phyloP scores from a whole-genome alignment of 2,888 invertebrate species.

The Sminthurinus aureus region DNA sequence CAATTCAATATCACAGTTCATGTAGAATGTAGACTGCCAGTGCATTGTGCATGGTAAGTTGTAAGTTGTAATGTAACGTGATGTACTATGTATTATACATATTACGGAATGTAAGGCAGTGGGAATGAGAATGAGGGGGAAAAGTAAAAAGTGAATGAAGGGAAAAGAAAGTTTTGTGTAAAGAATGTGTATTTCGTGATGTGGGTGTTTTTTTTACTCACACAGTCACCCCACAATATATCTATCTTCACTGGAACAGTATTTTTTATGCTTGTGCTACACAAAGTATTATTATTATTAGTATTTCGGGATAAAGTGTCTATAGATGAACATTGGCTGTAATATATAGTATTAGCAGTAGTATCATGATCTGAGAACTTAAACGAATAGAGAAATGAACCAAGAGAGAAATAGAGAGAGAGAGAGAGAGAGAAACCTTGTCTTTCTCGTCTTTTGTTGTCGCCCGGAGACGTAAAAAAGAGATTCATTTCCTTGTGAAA shows the following conservation, averaged over 20 bases:
- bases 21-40: neutral
- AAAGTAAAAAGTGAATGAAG: neutral
- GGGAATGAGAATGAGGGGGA: no score
- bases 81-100: no score
- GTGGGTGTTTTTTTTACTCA: neutral
- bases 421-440: neutral
- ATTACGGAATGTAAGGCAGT: no score
- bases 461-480: constrained; percentile 36
- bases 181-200: constrained; percentile 1
- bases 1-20: neutral
- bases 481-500: constrained; percentile 29
- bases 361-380: neutral
- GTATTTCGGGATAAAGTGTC: neutral
- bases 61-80: no score
- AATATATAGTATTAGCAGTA: neutral
- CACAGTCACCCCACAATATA: neutral
- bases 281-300: no score
- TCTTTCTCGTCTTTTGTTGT: constrained; percentile 27
- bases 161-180: neutral
- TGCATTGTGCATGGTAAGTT: no score
- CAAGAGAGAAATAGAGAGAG: constrained; percentile 5
- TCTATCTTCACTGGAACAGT: neutral
- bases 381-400: neutral
- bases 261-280: neutral
- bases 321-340: neutral